Base-by-base conservation (phyloP, 2,113 vertebrate species). In the Amazona vittata region DNA sequence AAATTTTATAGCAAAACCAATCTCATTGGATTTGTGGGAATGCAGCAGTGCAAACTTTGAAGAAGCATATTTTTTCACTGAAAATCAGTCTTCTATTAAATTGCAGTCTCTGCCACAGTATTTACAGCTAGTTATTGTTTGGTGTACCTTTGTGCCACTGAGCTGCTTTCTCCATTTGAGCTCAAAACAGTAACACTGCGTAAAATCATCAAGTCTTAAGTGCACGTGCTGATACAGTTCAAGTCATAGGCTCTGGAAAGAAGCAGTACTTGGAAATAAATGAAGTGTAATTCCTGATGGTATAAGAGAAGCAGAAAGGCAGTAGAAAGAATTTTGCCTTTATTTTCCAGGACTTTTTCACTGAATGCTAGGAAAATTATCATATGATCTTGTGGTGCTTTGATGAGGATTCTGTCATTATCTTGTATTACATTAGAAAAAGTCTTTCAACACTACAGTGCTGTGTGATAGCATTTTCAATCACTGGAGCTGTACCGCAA, bases 51-150 rank as follows among this genome's bases (percentile, higher is more conserved):
- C 76, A 31, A 29, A 39, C 70, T 60, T 68, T 55, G 18, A 29
- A 19, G 41, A 26, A 52, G 15, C 49, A 12, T 25, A 3, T 37
- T 57, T 70, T 82, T 89, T 73, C 25, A 20, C 18, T 49, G 53
- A 62, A 60, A 74, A 29, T 33, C 12, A 52, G 22, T 64, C 24
- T 46, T 75, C 24, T 35, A 3, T 69, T 57, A 41, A 70, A 63
- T 21, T 89, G 49, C 0, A 0, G 31, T 59, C 39, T 70, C 39
- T 81, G 11, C n/a, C 26, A 16, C 0, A 0, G 37, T 31, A 47
- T 83, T 68, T 74, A 74, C 47, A 88, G 53, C 26, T 44, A 22
- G 21, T 60, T 68, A 60, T 10, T 87, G 39, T 63, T 79, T 52
- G 52, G 9, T 11, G 20, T 83, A 49, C 22, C 26, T 78, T 65